A percentile compares a stretch with the other conserved stretches of the same genome.
phyloP scores from a whole-genome alignment of 2,888 invertebrate genomes.

The Agrotis ipsilon region DNA sequence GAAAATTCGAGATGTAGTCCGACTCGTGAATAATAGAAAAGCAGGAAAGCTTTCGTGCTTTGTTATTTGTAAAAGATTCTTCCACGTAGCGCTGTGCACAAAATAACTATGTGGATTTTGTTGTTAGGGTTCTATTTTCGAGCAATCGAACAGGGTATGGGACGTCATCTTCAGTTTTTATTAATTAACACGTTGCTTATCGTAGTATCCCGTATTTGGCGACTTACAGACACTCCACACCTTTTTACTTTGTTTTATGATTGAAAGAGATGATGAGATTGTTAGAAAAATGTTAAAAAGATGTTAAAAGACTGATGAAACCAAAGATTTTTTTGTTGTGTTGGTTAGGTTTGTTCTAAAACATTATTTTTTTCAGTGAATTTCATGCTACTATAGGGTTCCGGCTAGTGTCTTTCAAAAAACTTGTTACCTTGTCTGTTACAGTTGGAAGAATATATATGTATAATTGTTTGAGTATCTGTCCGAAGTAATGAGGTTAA shows the following conservation, averaged over 20 bases:
- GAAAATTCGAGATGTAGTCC: not conserved
- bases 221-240: not conserved
- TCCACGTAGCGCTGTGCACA: too few species aligned
- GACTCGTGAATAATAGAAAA: not conserved
- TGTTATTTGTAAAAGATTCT: not conserved
- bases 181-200: constrained; percentile 7
- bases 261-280: not conserved
- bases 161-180: constrained; percentile 18
- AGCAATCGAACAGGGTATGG: constrained; percentile 20
- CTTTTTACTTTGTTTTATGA: not conserved
- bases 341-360: constrained; percentile 5
- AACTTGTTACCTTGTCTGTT: not conserved
- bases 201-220: constrained; percentile 14
- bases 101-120: constrained; percentile 12
- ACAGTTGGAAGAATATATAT: too few species aligned
- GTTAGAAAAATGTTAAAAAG: too few species aligned
- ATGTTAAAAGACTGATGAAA: constrained; percentile 10
- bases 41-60: not conserved
- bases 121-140: constrained; percentile 24
- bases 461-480: not conserved
- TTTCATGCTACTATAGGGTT: too few species aligned
- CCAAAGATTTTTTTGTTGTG: not conserved
- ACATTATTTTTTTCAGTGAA: not conserved
- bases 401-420: too few species aligned
- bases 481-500: too few species aligned